These are phyloP conservation scores for Tragopan temminckii DNA, from an alignment of 2,797 vertebrate genomes.

Conservation along the genomic window DNA sequence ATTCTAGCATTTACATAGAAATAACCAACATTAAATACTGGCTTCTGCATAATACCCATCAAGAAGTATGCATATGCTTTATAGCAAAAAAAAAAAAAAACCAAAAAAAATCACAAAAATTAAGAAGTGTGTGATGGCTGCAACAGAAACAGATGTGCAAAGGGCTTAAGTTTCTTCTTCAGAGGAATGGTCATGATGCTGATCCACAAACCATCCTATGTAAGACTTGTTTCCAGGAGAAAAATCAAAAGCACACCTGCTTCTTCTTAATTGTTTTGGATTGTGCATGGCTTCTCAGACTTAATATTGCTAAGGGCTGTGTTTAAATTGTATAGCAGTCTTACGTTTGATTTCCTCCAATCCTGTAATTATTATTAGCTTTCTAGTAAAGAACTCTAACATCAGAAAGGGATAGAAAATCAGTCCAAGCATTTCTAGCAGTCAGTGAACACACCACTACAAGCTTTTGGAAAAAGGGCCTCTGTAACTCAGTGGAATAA, in stretches of 20 bases:
- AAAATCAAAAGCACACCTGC: background rate
- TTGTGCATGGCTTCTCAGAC: background rate
- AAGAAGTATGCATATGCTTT: background rate
- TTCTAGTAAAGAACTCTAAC: background rate
- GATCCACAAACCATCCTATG: background rate
- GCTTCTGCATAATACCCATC: background rate
- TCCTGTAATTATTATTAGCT: background rate
- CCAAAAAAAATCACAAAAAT: background rate
- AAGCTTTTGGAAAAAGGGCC: background rate
- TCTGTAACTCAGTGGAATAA: background rate
- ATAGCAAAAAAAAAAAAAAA: background rate
- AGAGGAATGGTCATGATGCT: background rate
- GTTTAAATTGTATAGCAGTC: background rate
- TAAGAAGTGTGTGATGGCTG: background rate
- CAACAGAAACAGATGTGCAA: background rate
- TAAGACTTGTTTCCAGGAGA: background rate
- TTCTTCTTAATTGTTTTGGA: background rate
- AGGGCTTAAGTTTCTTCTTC: background rate
- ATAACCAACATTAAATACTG: background rate
- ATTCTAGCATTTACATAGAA: background rate
- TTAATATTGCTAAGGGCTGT: background rate
- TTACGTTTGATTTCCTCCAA: background rate
- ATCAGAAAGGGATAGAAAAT: background rate
- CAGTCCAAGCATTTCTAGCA: background rate
- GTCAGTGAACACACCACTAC: background rate